phyloP scores from a whole-genome alignment of 2,113 vertebrate species.

The Empidonax alnorum region DNA sequence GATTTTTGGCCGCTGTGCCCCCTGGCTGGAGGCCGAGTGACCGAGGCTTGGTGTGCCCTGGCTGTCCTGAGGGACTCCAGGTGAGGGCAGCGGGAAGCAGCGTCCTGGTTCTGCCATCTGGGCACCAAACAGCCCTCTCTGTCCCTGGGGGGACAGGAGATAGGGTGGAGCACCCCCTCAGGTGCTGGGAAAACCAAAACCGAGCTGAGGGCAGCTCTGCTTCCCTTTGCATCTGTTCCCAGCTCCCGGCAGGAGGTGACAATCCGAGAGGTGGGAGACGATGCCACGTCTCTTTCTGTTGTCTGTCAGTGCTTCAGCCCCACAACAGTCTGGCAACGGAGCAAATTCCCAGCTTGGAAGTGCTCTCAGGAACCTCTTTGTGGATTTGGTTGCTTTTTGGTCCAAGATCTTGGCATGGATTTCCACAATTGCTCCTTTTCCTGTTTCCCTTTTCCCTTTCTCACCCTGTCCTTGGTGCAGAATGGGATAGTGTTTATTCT shows the following conservation, averaged over 20 bases:
- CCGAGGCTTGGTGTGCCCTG: background rate
- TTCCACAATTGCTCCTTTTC: background rate
- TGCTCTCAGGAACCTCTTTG: background rate
- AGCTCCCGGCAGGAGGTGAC: background rate
- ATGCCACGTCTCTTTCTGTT: background rate
- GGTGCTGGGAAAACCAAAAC: background rate
- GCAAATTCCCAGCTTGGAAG: background rate
- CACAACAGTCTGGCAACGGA: background rate
- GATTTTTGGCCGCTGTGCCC: background rate
- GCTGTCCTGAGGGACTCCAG: background rate
- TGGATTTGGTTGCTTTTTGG: background rate
- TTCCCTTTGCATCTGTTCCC: background rate
- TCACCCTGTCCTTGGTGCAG: background rate
- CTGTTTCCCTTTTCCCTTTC: background rate
- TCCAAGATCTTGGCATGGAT: background rate
- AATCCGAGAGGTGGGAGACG: background rate
- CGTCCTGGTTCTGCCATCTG: background rate
- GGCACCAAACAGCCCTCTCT: background rate
- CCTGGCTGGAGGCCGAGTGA: background rate
- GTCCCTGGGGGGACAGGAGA: background rate
- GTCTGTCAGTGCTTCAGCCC: background rate
- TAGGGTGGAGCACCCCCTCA: background rate
- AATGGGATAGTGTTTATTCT: background rate
- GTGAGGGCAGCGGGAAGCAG: background rate
- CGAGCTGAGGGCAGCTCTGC: accelerated